Conservation (phyloP, 2,113 vertebrate genomes). For the Phrynosoma platyrhinos region DNA sequence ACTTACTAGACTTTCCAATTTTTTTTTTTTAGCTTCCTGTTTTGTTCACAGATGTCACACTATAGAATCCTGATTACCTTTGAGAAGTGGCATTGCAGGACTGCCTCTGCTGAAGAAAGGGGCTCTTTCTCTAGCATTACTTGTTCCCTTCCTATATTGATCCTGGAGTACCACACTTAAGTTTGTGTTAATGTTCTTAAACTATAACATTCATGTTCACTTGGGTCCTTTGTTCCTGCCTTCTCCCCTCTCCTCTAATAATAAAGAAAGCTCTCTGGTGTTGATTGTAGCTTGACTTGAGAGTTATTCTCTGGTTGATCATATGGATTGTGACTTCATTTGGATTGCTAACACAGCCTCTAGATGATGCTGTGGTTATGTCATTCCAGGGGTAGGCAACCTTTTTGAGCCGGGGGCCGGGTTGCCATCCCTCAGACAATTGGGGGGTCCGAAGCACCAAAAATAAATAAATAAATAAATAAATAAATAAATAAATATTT, state of each 20-base stretch:
- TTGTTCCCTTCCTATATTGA: not conserved
- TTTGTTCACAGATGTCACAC: not conserved
- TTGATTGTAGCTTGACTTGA: not conserved
- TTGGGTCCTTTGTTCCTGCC: not conserved
- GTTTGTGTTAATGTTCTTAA: not conserved
- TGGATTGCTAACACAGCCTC: not conserved
- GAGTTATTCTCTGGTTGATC: not conserved
- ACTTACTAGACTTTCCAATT: not conserved
- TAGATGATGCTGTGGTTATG: not conserved
- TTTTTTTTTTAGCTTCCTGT: not conserved
- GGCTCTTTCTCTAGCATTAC: not conserved
- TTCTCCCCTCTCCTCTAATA: not conserved
- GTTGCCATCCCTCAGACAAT: too few relatives aligned
- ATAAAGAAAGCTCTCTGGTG: not conserved
- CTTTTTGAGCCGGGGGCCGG: too few relatives aligned
- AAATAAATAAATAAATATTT: too few relatives aligned
- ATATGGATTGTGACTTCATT: not conserved
- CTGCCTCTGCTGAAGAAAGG: not conserved
- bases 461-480: too few relatives aligned
- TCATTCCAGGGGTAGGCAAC: too few relatives aligned
- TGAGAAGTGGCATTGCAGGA: not conserved
- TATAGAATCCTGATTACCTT: not conserved
- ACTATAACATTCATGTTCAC: not conserved
- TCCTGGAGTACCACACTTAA: not conserved
- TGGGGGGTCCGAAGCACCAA: too few relatives aligned